Evolutionary conservation across 2,888 invertebrate species (phyloP).

Genomic region (Microchrysa polita): DNA sequence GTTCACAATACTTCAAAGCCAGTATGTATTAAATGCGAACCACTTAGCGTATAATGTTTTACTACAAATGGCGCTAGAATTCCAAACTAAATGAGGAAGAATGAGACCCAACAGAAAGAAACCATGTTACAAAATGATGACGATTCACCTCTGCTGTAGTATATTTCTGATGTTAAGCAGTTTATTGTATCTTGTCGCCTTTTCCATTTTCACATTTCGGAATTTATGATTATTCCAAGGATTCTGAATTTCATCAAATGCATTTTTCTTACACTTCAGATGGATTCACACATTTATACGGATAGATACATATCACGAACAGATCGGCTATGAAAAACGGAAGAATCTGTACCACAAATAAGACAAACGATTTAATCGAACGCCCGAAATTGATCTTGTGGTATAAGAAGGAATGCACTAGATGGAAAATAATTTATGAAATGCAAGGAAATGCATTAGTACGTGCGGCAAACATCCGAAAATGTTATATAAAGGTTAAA

Average conservation of each 20-base stretch:
- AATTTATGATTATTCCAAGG: conserved; percentile 33
- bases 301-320: no score
- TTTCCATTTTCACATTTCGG: conserved; percentile 34
- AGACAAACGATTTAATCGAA: conserved; percentile 30
- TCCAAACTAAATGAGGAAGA: conserved; percentile 31
- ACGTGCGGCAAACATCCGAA: neutral
- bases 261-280: neutral
- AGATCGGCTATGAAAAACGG: conserved; percentile 1
- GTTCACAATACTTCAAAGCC: conserved; percentile 12
- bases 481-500: conserved; percentile 28
- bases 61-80: conserved; percentile 44
- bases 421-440: conserved; percentile 35
- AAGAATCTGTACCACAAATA: conserved; percentile 18
- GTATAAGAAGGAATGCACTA: neutral
- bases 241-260: neutral
- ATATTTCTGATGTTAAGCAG: conserved; percentile 17
- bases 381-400: conserved; percentile 40
- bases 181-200: conserved; percentile 37
- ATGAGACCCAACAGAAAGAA: conserved; percentile 17
- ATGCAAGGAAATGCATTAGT: conserved; percentile 38
- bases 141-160: conserved; percentile 32
- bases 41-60: conserved; percentile 40
- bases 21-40: conserved; percentile 29
- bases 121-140: conserved; percentile 34
- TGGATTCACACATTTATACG: neutral